Base-by-base conservation (phyloP, 2,888 invertebrate genomes). In the Megalurothrips usitatus region DNA sequence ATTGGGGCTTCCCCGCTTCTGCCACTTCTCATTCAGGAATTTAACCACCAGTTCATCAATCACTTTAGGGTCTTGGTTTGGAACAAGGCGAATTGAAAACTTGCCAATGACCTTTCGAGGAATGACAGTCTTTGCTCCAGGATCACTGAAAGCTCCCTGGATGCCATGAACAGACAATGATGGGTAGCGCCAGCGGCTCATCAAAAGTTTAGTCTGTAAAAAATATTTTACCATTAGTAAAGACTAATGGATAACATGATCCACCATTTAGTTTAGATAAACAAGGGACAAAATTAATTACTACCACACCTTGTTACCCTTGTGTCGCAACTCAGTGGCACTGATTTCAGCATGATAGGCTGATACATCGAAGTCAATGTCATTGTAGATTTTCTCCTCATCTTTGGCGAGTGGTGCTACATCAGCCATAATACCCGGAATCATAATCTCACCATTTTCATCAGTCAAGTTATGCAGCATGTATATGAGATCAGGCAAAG, bases 1-100 rank as follows among this genome's bases (percentile, higher is more conserved):
- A 89, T 99, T 99, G 1, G 96, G 94, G 79, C 96, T 96, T 0
- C 92, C 93, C 80, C 96, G 91, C 84, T 92, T 91, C 8, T 90
- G 88, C 94, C 96, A 98, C 87, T 92, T 85, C 82, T 92, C 90
- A 82, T 95, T 91, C 80, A 99, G 85, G 87, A 96, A 93, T 80
- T 92, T 90, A 68, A 91, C 89, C 12, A 98, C 98, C 83, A 92
- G 90, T 84, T 94, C 89, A 84, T 93, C 93, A n/a, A 98, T 92
- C 84, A 93, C 92, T 6, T 92, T 91, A 0, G 97, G 97, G 81
- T 92, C 91, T 90, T 98, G 97, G 87, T 98, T 90, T 0, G 99
- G 99, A n/a, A 99, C 99, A 84, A 97, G 92, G 81, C 99, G 92
- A 84, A 99, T 93, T 0, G 98, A 98, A 89, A 99, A 99, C 88